Evolutionary conservation across 2,888 invertebrate genomes (phyloP).

Genomic region (Morpho achilles): DNA sequence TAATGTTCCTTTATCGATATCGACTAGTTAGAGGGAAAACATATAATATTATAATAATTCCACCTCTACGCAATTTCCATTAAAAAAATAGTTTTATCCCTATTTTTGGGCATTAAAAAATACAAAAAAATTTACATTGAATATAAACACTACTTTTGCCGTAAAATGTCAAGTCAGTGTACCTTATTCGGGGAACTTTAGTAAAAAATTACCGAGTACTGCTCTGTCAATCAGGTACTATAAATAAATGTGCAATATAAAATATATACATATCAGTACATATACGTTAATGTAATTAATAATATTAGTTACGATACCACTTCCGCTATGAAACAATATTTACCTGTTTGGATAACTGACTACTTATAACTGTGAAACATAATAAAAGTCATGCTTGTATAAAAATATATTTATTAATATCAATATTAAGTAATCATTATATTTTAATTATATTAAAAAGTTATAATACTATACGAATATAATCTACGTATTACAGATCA

Average conservation of each 20-base stretch:
- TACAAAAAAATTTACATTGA: no score
- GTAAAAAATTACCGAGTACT: no score
- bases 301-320: constrained; percentile 20
- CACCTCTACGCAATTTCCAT: background rate
- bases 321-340: constrained; percentile 17
- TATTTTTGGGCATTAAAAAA: no score
- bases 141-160: no score
- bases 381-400: constrained; percentile 25
- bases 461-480: background rate
- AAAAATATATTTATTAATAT: constrained; percentile 17
- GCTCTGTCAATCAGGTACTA: no score
- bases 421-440: background rate
- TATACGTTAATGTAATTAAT: constrained; percentile 1
- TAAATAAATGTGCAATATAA: background rate
- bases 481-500: no score
- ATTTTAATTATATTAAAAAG: background rate
- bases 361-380: constrained; percentile 24
- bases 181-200: no score
- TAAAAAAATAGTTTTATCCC: no score
- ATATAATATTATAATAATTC: no score
- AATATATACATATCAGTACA: constrained; percentile 2
- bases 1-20: no score
- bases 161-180: no score
- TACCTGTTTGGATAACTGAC: constrained; percentile 24
- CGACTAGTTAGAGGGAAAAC: no score